A percentile compares a stretch with the other conserved stretches of the same genome.
These are phyloP conservation scores for Myopa tessellatipennis DNA, from an alignment of 2,888 invertebrate genomes.

Conservation along the genomic window DNA sequence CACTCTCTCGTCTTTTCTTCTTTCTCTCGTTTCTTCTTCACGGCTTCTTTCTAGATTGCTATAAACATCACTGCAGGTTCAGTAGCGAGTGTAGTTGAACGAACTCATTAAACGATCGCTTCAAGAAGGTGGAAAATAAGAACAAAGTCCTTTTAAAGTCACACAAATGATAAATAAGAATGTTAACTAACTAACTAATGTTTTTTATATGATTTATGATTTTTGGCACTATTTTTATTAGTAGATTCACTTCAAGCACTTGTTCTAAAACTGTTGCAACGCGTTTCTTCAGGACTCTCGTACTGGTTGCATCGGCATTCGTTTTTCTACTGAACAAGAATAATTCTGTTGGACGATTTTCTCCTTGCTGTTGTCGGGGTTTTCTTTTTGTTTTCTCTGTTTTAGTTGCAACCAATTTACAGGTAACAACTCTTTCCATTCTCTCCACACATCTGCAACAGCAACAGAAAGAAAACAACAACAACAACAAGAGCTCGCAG, in stretches of 20 bases:
- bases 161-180: background rate
- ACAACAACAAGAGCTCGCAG: background rate
- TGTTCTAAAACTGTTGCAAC: background rate
- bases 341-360: constrained; percentile 18
- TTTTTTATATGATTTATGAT: no score
- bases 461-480: background rate
- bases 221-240: no score
- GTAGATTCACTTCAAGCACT: background rate
- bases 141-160: no score
- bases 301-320: constrained; percentile 23
- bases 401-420: constrained; percentile 8
- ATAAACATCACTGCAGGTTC: background rate
- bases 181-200: no score
- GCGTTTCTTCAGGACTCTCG: background rate
- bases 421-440: constrained; percentile 12
- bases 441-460: background rate
- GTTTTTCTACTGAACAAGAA: constrained; percentile 25
- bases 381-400: background rate
- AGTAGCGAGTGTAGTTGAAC: constrained; percentile 5
- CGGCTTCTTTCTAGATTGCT: background rate
- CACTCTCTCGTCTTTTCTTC: no score
- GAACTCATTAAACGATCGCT: constrained; percentile 2
- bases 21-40: background rate
- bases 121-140: background rate
- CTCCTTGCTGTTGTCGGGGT: background rate